Percentiles rank a stretch among this genome's conserved stretches.
phyloP scores from a whole-genome alignment of 1,140 invertebrate genomes.

The Papilio glaucus region DNA sequence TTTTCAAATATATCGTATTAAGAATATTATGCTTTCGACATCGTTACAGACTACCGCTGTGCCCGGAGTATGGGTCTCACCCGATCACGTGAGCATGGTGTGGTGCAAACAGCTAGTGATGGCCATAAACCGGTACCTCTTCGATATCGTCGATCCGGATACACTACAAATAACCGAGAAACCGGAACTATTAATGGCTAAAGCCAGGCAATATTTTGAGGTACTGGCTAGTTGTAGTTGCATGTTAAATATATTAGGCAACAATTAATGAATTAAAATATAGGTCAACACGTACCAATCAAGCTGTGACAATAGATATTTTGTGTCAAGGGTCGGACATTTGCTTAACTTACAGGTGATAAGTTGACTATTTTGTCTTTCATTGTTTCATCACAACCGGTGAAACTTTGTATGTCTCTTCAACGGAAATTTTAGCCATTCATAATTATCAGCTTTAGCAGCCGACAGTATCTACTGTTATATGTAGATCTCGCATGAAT shows the following conservation, averaged over 20 bases:
- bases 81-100: constrained; percentile 93
- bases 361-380: no score
- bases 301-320: no score
- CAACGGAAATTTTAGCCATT: no score
- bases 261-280: background rate
- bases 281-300: no score
- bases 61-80: constrained; percentile 93
- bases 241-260: background rate
- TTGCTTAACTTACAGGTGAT: no score
- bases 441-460: no score
- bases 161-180: constrained; percentile 79
- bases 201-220: constrained; percentile 76
- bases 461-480: no score
- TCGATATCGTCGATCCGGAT: constrained; percentile 89
- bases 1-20: no score
- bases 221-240: constrained; percentile 53
- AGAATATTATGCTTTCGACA: background rate
- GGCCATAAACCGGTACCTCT: constrained; percentile 90
- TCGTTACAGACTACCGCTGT: constrained; percentile 88
- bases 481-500: no score
- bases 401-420: no score
- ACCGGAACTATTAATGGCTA: constrained; percentile 55
- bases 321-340: no score
- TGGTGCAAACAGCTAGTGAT: constrained; percentile 97
- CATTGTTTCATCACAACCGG: no score